Evolutionary conservation across 1,140 invertebrate species (phyloP).

Genomic region (Cydia strobilella): DNA sequence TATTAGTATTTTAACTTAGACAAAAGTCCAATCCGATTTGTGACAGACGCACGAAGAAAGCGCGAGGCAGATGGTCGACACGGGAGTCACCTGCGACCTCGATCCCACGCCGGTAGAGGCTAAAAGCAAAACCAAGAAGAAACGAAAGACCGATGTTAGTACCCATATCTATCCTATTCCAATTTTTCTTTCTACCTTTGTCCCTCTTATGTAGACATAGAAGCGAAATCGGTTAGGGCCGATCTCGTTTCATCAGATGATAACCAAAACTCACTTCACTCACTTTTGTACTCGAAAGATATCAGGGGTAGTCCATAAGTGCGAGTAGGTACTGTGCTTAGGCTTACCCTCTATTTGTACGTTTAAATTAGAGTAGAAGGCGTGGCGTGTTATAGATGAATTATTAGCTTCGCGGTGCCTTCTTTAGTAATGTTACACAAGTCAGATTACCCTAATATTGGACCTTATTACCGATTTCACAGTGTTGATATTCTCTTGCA

Average conservation of each 20-base stretch:
- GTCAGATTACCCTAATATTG: no score
- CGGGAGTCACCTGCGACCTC: slow-evolving; percentile 63
- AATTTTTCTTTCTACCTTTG: slow-evolving; percentile 29
- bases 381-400: no score
- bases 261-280: not conserved
- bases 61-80: slow-evolving; percentile 53
- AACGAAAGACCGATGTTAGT: slow-evolving; percentile 56
- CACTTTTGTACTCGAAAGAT: no score
- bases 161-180: not conserved
- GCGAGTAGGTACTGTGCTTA: no score
- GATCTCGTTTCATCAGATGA: not conserved
- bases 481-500: slow-evolving; percentile 36
- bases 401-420: no score
- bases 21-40: not conserved
- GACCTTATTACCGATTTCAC: no score
- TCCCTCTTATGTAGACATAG: not conserved
- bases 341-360: no score
- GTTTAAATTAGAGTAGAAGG: no score
- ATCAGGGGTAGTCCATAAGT: no score
- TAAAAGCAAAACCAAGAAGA: slow-evolving; percentile 58
- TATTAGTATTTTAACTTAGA: not conserved
- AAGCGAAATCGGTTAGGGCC: not conserved
- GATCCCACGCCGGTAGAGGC: slow-evolving; percentile 57
- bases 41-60: slow-evolving; percentile 57
- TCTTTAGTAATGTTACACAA: no score